phyloP scores from a whole-genome alignment of 2,888 invertebrate genomes.

The Stenurella melanura region DNA sequence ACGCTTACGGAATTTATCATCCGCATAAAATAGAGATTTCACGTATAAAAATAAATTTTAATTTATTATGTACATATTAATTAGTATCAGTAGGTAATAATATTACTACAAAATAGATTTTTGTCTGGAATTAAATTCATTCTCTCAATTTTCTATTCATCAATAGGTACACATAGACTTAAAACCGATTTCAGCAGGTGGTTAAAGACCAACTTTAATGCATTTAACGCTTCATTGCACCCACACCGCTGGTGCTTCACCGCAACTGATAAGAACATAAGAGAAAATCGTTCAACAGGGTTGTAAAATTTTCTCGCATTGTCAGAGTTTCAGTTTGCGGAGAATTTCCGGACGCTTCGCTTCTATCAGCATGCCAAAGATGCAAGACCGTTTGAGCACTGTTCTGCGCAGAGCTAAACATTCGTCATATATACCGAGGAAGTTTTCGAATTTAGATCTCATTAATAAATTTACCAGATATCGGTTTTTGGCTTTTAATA shows the following conservation, averaged over 20 bases:
- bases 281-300: conserved; percentile 35
- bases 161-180: not conserved
- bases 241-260: conserved; percentile 54
- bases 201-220: conserved; percentile 47
- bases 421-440: conserved; percentile 42
- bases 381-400: conserved; percentile 53
- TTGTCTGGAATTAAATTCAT: not conserved
- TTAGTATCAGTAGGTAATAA: no score
- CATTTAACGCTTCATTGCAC: conserved; percentile 58
- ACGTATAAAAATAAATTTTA: no score
- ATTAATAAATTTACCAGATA: conserved; percentile 7
- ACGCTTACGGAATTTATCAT: no score
- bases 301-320: conserved; percentile 40
- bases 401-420: conserved; percentile 54
- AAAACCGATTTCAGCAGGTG: conserved; percentile 39
- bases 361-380: conserved; percentile 53
- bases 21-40: no score
- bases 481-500: conserved; percentile 26
- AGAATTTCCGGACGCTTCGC: not conserved
- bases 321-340: conserved; percentile 20
- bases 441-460: conserved; percentile 49
- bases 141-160: not conserved
- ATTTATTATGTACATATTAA: no score
- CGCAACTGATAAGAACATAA: conserved; percentile 48
- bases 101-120: no score